These are phyloP conservation scores for Diplosoma virens DNA, from an alignment of 23 tunicate genomes.

Conservation along the genomic window DNA sequence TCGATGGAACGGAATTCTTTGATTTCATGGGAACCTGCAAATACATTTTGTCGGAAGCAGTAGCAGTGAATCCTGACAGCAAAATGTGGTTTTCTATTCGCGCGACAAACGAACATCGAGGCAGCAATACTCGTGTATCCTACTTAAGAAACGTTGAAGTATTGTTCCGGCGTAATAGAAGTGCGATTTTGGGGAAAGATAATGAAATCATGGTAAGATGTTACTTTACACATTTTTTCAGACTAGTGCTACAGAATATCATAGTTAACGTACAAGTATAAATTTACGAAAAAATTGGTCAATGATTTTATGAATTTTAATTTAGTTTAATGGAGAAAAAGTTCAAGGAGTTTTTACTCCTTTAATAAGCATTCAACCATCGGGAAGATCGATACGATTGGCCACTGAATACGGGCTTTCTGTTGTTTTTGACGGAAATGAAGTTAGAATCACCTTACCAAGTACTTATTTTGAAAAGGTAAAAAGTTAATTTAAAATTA, in stretches of 20 bases:
- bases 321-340: conserved; percentile 25
- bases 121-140: conserved; percentile 21
- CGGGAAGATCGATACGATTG: conserved; percentile 11
- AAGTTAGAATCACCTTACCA: conserved; percentile 4
- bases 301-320: too few relatives aligned
- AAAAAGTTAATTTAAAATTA: too few relatives aligned
- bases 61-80: background rate
- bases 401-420: conserved; percentile 10
- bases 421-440: conserved; percentile 34
- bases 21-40: conserved; percentile 64
- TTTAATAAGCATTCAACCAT: background rate
- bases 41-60: conserved; percentile 41
- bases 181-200: too few relatives aligned
- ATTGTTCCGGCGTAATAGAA: too few relatives aligned
- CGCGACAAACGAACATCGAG: conserved; percentile 26
- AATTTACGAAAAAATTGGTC: too few relatives aligned
- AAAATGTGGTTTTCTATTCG: conserved; percentile 26
- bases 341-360: background rate
- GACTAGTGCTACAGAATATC: too few relatives aligned
- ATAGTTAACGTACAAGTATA: too few relatives aligned
- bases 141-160: too few relatives aligned
- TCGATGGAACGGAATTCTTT: conserved; percentile 30
- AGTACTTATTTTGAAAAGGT: too few relatives aligned
- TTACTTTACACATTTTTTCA: too few relatives aligned
- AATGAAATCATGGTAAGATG: too few relatives aligned